Conservation (phyloP, 2,888 invertebrate species). For the Eumerus sabulonum region DNA sequence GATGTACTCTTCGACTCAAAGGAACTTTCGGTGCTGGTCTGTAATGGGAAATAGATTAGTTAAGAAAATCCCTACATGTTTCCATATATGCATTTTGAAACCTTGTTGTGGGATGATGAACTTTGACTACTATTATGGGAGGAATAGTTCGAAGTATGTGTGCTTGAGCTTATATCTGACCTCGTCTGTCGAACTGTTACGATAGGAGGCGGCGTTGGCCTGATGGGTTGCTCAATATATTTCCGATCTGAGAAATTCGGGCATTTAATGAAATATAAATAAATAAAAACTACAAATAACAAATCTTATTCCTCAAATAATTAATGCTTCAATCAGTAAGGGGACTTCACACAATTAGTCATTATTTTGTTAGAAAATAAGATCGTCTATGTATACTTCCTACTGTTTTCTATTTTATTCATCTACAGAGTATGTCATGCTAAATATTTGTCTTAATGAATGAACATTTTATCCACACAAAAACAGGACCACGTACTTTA, state of each 20-base stretch:
- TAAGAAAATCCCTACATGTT: not conserved
- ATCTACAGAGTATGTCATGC: no score
- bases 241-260: constrained; percentile 82
- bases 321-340: no score
- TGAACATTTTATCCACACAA: no score
- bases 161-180: constrained; percentile 74
- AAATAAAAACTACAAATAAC: no score
- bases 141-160: constrained; percentile 68
- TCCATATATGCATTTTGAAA: constrained; percentile 26
- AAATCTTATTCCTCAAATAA: no score
- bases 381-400: no score
- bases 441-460: no score
- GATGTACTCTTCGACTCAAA: constrained; percentile 71
- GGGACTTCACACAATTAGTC: no score
- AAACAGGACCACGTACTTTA: no score
- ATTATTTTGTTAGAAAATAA: no score
- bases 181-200: constrained; percentile 82
- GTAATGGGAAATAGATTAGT: constrained; percentile 16
- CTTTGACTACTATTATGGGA: constrained; percentile 36
- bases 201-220: constrained; percentile 87
- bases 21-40: constrained; percentile 73
- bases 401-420: no score
- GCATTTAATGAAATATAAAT: no score
- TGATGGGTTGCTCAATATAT: constrained; percentile 90
- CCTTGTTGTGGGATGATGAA: constrained; percentile 71